Conservation (phyloP, 2,113 vertebrate genomes). For the Craseonycteris thonglongyai region DNA sequence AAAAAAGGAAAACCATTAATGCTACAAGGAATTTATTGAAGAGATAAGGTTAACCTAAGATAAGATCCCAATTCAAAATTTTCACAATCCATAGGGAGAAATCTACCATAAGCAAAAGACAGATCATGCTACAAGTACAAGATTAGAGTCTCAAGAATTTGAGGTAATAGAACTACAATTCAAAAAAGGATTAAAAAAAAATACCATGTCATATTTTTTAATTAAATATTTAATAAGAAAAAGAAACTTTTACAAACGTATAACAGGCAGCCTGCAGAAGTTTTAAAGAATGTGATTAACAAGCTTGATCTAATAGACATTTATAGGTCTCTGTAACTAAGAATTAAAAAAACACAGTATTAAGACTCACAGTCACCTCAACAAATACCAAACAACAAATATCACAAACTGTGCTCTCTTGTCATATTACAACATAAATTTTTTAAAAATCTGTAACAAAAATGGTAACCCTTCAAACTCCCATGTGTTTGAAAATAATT, state of each 20-base stretch:
- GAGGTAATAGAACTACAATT: neutral
- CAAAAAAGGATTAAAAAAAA: neutral
- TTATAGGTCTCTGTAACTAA: neutral
- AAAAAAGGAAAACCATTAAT: neutral
- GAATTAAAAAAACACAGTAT: neutral
- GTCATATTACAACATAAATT: neutral
- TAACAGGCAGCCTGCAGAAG: neutral
- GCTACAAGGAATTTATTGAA: neutral
- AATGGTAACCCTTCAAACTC: neutral
- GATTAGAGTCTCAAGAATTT: neutral
- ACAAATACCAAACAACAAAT: neutral
- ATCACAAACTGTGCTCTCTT: neutral
- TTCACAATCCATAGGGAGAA: slow-evolving; percentile 14
- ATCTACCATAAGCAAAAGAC: neutral
- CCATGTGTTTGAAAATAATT: neutral
- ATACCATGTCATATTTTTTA: neutral
- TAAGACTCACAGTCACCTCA: neutral
- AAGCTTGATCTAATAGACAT: neutral
- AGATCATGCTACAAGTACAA: neutral
- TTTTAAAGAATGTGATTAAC: neutral
- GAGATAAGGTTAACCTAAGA: neutral
- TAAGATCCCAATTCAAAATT: neutral
- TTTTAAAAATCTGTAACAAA: neutral
- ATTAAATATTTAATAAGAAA: neutral
- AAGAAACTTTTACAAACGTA: neutral